phyloP scores from a whole-genome alignment of 2,113 vertebrate genomes.

The Notechis scutatus region DNA sequence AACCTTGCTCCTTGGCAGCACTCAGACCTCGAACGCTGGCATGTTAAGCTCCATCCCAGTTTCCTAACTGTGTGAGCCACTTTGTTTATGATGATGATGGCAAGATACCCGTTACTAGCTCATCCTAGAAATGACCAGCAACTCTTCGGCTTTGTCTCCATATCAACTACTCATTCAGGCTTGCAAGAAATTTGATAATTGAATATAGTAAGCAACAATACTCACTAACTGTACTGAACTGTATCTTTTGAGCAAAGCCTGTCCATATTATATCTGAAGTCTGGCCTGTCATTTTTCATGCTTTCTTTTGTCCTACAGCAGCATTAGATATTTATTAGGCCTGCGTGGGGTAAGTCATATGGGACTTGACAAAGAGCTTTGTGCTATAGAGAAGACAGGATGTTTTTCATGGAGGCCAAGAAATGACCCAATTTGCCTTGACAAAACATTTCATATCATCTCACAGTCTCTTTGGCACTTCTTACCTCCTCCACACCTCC shows the following conservation, averaged over 20 bases:
- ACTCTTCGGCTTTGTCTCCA: neutral
- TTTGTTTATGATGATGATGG: neutral
- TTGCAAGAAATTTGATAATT: neutral
- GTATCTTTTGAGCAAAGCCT: neutral
- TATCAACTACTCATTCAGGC: neutral
- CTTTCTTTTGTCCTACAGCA: neutral
- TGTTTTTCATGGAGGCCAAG: neutral
- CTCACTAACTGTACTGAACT: neutral
- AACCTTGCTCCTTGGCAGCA: neutral
- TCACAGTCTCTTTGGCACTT: neutral
- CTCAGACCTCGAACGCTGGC: rapidly evolving
- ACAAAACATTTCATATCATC: neutral
- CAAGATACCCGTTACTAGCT: neutral
- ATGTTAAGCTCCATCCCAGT: neutral
- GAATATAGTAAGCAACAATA: neutral
- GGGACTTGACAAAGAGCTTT: neutral
- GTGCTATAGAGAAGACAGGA: neutral
- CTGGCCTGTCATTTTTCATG: neutral
- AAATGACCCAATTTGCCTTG: neutral
- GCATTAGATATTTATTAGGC: neutral
- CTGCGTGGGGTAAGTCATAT: neutral
- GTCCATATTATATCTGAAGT: neutral
- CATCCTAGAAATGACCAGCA: neutral
- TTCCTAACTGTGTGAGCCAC: neutral
- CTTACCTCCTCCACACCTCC: neutral